Percentiles rank a stretch among this genome's conserved stretches.
phyloP scores from a whole-genome alignment of 2,797 vertebrate species.

The Helicolenus hilgendorfi region DNA sequence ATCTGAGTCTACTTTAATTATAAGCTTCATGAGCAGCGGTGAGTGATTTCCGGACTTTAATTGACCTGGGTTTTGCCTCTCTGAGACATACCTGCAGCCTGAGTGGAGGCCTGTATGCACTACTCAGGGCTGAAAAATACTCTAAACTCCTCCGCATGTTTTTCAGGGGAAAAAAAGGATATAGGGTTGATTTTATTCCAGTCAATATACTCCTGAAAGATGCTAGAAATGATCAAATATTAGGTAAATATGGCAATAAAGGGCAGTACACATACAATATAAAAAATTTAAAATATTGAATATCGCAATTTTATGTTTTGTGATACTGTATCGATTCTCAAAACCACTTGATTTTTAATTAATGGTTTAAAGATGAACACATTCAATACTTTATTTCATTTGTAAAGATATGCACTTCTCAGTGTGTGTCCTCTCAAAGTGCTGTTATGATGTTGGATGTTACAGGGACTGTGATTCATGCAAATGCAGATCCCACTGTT shows the following conservation, averaged over 20 bases:
- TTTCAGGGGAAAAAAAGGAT: background rate
- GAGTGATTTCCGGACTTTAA: background rate
- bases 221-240: background rate
- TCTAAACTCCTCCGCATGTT: background rate
- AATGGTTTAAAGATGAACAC: no score
- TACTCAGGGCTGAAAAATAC: background rate
- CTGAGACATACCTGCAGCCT: background rate
- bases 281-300: no score
- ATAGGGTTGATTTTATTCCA: background rate
- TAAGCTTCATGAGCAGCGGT: background rate
- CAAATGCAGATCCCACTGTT: no score
- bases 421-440: no score
- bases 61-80: background rate
- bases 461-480: no score
- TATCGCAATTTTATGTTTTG: no score
- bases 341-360: no score
- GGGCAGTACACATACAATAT: no score
- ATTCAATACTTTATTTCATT: no score
- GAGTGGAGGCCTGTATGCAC: background rate
- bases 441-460: no score
- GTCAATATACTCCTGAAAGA: background rate
- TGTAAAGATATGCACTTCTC: no score
- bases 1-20: background rate
- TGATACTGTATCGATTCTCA: no score
- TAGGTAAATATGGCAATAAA: background rate